Percentiles rank a stretch among this genome's conserved stretches.
Evolutionary conservation across 2,113 vertebrate genomes (phyloP).

Genomic region (Thunnus thynnus): DNA sequence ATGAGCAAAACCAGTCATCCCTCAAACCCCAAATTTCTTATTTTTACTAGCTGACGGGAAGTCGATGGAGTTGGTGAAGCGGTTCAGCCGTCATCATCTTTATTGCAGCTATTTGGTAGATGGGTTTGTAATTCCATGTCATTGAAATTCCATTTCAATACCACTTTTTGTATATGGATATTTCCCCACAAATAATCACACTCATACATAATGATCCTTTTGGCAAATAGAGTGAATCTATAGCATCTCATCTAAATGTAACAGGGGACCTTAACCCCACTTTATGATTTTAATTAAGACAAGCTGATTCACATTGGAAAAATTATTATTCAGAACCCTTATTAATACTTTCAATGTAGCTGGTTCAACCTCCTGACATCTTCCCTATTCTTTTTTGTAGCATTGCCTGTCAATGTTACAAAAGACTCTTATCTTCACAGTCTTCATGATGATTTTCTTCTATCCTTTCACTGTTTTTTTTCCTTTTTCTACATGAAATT

Average conservation of each 20-base stretch:
- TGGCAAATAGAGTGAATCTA: constrained; percentile 2
- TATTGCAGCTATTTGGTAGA: constrained; percentile 32
- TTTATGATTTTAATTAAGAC: neutral
- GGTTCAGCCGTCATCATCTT: constrained; percentile 8
- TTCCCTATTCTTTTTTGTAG: too few species aligned
- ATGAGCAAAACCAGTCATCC: neutral
- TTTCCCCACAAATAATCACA: neutral
- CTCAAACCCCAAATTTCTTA: constrained; percentile 1
- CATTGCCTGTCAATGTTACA: too few species aligned
- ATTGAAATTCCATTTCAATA: neutral
- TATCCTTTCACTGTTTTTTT: too few species aligned
- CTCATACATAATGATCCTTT: neutral
- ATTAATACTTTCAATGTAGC: too few species aligned
- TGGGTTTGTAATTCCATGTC: constrained; percentile 2
- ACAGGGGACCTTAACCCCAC: neutral
- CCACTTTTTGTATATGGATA: neutral
- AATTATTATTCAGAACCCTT: too few species aligned
- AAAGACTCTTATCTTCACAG: too few species aligned
- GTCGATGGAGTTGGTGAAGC: neutral
- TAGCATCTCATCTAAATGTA: neutral
- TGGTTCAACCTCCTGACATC: too few species aligned
- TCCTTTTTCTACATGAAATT: too few species aligned
- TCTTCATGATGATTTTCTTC: too few species aligned
- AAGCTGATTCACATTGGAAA: too few species aligned
- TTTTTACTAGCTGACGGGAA: constrained; percentile 12